Conservation (phyloP, 2,797 vertebrate species). For the Sebastiscus albofasciatus region DNA sequence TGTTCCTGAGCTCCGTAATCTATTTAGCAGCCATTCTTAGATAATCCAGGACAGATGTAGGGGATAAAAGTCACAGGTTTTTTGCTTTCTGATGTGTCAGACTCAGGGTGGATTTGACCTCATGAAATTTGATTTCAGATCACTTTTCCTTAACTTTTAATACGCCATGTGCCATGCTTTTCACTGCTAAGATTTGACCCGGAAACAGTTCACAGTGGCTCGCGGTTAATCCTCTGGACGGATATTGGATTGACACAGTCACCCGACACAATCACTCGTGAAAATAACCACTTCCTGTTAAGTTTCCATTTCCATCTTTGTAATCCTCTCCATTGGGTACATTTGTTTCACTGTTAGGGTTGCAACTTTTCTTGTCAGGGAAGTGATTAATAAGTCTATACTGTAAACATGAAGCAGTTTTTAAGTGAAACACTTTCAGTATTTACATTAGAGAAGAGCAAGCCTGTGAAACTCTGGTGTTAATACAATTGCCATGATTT, state of each 20-base stretch:
- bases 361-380: not conserved
- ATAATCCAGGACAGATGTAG: slow-evolving; percentile 67
- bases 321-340: not conserved
- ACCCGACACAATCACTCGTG: not conserved
- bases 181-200: not conserved
- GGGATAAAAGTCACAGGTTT: slow-evolving; percentile 54
- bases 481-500: not conserved
- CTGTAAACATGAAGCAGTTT: not conserved
- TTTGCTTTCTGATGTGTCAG: slow-evolving; percentile 33
- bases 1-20: slow-evolving; percentile 64
- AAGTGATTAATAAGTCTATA: not conserved
- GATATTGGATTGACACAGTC: slow-evolving; percentile 17
- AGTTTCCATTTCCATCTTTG: slow-evolving; percentile 2
- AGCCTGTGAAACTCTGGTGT: not conserved
- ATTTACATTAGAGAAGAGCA: not conserved
- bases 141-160: not conserved
- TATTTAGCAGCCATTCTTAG: slow-evolving; percentile 66
- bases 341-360: not conserved
- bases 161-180: not conserved
- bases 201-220: not conserved
- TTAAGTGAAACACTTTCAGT: not conserved
- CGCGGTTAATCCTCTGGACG: slow-evolving; percentile 17
- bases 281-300: slow-evolving; percentile 19
- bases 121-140: slow-evolving; percentile 20
- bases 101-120: slow-evolving; percentile 3